Percentiles rank a stretch among this genome's conserved stretches.
These are phyloP conservation scores for Phylloscopus whistleri DNA, from an alignment of 2,113 vertebrate species.

Conservation along the genomic window DNA sequence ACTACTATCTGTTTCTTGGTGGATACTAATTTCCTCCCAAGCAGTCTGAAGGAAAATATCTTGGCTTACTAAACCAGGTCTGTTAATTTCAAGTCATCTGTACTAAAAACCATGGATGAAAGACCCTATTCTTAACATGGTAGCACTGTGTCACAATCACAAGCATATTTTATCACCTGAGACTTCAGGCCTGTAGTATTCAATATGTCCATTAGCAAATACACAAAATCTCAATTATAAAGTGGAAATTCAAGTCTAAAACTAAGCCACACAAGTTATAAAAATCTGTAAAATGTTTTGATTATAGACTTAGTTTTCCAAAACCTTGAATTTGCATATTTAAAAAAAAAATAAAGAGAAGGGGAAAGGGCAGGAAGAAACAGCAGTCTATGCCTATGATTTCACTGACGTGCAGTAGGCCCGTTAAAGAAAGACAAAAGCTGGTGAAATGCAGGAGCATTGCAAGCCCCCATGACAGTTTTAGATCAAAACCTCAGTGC, in stretches of 20 bases:
- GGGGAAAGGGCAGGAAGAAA: neutral
- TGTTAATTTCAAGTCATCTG: neutral
- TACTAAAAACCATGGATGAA: neutral
- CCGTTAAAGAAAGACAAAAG: neutral
- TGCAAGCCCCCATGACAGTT: neutral
- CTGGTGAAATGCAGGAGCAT: neutral
- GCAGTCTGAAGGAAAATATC: constrained; percentile 6
- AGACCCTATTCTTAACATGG: neutral
- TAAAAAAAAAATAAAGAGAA: neutral
- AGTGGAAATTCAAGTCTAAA: neutral
- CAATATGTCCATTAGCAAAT: neutral
- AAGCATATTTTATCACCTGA: constrained; percentile 9
- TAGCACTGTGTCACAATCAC: neutral
- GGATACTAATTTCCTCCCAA: neutral
- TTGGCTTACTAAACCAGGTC: neutral
- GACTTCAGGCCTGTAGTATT: neutral
- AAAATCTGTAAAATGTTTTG: neutral
- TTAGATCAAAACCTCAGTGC: neutral
- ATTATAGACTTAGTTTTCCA: neutral
- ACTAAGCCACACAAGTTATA: neutral
- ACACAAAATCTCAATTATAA: neutral
- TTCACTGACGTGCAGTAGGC: neutral
- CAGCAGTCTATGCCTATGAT: neutral
- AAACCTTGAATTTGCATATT: neutral
- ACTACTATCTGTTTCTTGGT: constrained; percentile 29